Base-by-base conservation (phyloP, 2,888 invertebrate species). In the Rotaria macrura region DNA sequence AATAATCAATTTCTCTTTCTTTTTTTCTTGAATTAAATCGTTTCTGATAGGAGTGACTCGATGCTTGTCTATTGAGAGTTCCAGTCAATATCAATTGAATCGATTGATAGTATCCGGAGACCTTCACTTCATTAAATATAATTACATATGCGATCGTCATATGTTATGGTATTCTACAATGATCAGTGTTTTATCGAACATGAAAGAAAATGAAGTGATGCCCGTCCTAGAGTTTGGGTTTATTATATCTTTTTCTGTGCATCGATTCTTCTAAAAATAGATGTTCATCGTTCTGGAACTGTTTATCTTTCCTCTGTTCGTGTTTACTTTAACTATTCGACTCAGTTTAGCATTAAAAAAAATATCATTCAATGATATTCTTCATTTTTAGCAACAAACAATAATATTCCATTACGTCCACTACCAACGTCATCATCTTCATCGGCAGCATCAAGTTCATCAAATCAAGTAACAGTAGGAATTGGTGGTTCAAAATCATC, bases 391-490 rank as follows among this genome's bases (percentile, higher is more conserved):
- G 65, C 34, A 20, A 34, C 29, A 65, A 65, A 38, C 38, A 65
- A 65, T 34, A 65, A 65, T 65, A 65, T 65, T 65, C 65, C 65
- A 65, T 34, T 65, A 65, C 79, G 79, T 25, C 79, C 79, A 43
- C 79, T 34, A n/a, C 79, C 40, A 43, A 79, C 79, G 0, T 79
- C 79, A 43, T 79, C 79, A 25, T 79, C 79, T 2, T 79, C 79
- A 43, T 79, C 79, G 0, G n/a, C 79, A 14, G 40, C 79, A n/a
- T 79, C 79, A 43, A 43, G 43, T n/a, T 79, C 79, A 23, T 43
- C 79, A 43, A 79, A 40, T 43, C 40, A 40, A 25, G 25, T 43
- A 79, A 79, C 79, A 40, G 43, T 43, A 79, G 65, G 65, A 29
- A 12, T 34, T 20, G 4, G 65, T 20, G 38, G 38, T 20, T 65